Evolutionary conservation across 2,888 invertebrate species (phyloP).

Genomic region (Acrobasis consociella): DNA sequence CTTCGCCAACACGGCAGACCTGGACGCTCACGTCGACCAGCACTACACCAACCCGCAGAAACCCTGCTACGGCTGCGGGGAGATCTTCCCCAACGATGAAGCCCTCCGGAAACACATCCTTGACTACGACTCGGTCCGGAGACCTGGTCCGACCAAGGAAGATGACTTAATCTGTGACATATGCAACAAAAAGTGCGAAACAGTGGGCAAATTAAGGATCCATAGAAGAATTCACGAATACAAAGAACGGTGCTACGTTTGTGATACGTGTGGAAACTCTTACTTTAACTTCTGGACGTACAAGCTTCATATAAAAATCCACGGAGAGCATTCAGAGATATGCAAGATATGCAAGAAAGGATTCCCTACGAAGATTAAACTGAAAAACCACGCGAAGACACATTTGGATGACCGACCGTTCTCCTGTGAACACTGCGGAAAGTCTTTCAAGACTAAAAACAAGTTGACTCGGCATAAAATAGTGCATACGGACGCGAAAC

Average conservation of each 20-base stretch:
- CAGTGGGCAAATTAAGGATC: conserved; percentile 22
- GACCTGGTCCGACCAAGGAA: conserved; percentile 19
- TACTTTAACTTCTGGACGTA: conserved; percentile 31
- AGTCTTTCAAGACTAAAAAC: conserved; percentile 39
- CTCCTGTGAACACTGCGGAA: conserved; percentile 43
- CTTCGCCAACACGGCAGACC: conserved; percentile 24
- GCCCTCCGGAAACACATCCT: conserved; percentile 27
- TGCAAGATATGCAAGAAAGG: conserved; percentile 50
- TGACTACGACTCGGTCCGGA: conserved; percentile 23
- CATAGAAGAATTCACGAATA: conserved; percentile 37
- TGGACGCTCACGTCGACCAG: conserved; percentile 27
- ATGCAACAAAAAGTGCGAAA: conserved; percentile 25
- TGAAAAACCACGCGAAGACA: conserved; percentile 39
- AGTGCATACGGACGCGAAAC: conserved; percentile 87
- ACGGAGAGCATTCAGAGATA: conserved; percentile 30
- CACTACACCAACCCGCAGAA: conserved; percentile 20
- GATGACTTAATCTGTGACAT: conserved; percentile 28
- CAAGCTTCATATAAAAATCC: conserved; percentile 28
- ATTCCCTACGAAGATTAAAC: conserved; percentile 38
- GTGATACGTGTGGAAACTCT: conserved; percentile 34
- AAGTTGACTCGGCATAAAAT: conserved; percentile 84
- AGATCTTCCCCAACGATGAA: conserved; percentile 25
- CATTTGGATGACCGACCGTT: conserved; percentile 40
- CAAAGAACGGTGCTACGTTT: conserved; percentile 32
- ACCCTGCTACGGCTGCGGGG: conserved; percentile 31